Percentiles rank a stretch among this genome's conserved stretches.
These are phyloP conservation scores for Eutolmus rufibarbis DNA, from an alignment of 2,888 invertebrate genomes.

Conservation along the genomic window DNA sequence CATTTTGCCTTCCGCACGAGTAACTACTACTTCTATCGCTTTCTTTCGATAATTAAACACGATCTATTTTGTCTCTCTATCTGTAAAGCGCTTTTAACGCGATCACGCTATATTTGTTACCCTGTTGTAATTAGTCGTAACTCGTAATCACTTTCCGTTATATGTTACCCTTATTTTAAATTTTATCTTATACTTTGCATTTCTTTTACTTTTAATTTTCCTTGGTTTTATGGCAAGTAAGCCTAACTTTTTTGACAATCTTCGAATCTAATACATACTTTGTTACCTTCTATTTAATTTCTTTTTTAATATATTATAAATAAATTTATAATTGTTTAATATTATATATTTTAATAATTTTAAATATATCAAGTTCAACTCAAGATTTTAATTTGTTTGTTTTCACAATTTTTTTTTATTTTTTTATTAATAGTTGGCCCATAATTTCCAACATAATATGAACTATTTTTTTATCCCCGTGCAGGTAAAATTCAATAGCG, in stretches of 20 bases:
- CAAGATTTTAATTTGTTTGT: not conserved
- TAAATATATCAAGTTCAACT: constrained; percentile 21
- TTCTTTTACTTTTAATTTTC: not conserved
- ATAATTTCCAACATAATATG: not conserved
- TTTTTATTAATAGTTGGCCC: not conserved
- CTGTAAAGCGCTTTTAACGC: not conserved
- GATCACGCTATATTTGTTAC: constrained; percentile 18
- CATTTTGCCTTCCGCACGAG: not conserved
- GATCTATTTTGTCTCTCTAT: not conserved
- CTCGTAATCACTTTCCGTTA: not conserved
- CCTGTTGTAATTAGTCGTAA: constrained; percentile 24
- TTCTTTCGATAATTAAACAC: not conserved
- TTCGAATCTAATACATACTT: constrained; percentile 8
- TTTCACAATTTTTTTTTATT: not conserved
- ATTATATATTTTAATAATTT: constrained; percentile 28
- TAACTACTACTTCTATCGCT: not conserved
- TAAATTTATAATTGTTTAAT: constrained; percentile 32
- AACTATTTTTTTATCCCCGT: not conserved
- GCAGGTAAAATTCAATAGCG: not conserved
- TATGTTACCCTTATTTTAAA: not conserved
- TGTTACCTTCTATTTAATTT: constrained; percentile 37
- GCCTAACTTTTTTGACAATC: not conserved
- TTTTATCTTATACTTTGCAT: not conserved
- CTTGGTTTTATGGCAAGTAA: not conserved
- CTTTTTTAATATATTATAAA: constrained; percentile 26